A percentile compares a stretch with the other conserved stretches of the same genome.
phyloP scores from a whole-genome alignment of 2,797 vertebrate species.

The Danio choprae region DNA sequence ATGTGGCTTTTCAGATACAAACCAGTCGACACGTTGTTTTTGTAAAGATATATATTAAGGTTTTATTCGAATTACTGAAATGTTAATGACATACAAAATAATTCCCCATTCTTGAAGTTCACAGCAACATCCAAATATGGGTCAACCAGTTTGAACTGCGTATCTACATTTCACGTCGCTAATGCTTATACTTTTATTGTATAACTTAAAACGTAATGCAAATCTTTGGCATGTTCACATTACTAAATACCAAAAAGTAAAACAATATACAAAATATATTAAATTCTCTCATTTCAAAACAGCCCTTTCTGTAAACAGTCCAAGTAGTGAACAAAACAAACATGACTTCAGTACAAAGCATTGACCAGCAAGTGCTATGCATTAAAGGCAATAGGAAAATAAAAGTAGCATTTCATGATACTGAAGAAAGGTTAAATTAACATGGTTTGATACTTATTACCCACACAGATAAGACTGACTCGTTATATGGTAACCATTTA shows the following conservation, averaged over 20 bases:
- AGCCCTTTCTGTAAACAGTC: conserved; percentile 92
- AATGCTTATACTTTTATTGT: conserved; percentile 82
- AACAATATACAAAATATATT: conserved; percentile 96
- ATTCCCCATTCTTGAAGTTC: conserved; percentile 78
- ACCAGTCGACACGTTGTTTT: conserved; percentile 41
- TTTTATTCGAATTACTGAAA: conserved; percentile 82
- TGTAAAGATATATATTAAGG: conserved; percentile 81
- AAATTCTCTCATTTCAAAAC: conserved; percentile 85
- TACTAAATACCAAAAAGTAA: conserved; percentile 75
- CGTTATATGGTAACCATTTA: conserved; percentile 65
- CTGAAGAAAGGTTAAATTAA: conserved; percentile 45
- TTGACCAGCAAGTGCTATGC: conserved; percentile 88
- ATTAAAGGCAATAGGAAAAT: conserved; percentile 63
- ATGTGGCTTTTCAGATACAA: conserved; percentile 25
- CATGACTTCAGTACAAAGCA: conserved; percentile 74
- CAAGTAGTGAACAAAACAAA: conserved; percentile 73
- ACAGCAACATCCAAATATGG: conserved; percentile 77
- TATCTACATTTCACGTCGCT: conserved; percentile 79
- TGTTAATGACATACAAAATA: conserved; percentile 79
- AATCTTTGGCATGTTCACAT: conserved; percentile 89
- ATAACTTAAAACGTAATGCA: conserved; percentile 92
- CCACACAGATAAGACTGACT: conserved; percentile 67
- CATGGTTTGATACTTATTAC: conserved; percentile 64
- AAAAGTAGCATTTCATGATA: conserved; percentile 58
- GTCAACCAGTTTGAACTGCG: conserved; percentile 75